Conservation (phyloP, 2,888 invertebrate genomes). For the Dasypogon diadema region DNA sequence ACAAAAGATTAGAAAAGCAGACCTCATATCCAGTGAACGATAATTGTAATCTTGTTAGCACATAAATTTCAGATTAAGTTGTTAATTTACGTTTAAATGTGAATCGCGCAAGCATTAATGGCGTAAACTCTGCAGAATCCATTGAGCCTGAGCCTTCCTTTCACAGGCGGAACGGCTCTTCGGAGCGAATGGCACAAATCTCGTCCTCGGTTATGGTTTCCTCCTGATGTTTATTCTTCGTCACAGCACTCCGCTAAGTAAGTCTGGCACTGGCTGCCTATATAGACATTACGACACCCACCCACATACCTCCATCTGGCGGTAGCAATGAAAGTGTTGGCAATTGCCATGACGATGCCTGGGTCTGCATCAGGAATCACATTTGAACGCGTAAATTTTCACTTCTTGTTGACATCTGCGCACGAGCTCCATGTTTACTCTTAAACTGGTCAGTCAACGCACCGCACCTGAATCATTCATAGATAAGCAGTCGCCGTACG, state of each 20-base stretch:
- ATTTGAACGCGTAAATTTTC: conserved; percentile 47
- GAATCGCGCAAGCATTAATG: conserved; percentile 23
- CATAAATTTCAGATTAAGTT: conserved; percentile 50
- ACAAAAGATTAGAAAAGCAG: conserved; percentile 28
- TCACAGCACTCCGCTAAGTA: not conserved
- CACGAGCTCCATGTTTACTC: conserved; percentile 14
- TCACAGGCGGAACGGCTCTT: not conserved
- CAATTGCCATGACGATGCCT: not conserved
- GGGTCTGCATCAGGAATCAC: not conserved
- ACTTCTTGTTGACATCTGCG: conserved; percentile 40
- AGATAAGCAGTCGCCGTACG: conserved; percentile 16
- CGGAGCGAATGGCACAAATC: no score
- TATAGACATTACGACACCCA: conserved; percentile 13
- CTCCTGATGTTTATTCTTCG: not conserved
- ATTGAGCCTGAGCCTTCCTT: not conserved
- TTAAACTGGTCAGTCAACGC: not conserved
- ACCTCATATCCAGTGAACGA: conserved; percentile 8
- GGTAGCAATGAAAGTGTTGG: conserved; percentile 31
- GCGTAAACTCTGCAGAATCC: not conserved
- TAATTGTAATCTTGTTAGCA: conserved; percentile 50
- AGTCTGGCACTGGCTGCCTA: not conserved
- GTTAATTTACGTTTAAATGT: conserved; percentile 45
- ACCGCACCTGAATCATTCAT: conserved; percentile 23
- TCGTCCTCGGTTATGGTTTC: not conserved
- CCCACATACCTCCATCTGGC: conserved; percentile 16